Conservation (phyloP, 2,888 invertebrate genomes). For the Lysandra coridon region DNA sequence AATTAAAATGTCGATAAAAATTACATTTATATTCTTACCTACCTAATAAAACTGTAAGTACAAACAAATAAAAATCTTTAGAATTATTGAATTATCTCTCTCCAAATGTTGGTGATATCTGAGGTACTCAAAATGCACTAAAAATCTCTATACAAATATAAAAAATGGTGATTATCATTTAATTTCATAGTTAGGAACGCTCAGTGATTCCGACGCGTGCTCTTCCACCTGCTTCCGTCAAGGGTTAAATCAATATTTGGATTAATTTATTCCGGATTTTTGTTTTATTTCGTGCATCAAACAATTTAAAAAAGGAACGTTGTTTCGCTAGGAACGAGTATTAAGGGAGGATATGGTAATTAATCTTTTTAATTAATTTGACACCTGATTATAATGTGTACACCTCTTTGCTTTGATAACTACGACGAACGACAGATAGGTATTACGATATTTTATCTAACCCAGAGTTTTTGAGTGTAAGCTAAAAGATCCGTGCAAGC, state of each 20-base stretch:
- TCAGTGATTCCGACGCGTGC: constrained; percentile 76
- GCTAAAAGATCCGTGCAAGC: not conserved
- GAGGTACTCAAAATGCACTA: constrained; percentile 61
- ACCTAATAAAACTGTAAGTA: too few relatives aligned
- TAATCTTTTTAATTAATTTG: not conserved
- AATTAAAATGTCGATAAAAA: too few relatives aligned
- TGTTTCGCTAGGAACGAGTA: not conserved
- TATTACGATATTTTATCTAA: too few relatives aligned
- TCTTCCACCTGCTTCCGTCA: constrained; percentile 75
- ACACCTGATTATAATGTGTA: not conserved
- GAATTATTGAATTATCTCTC: too few relatives aligned
- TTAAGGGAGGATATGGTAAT: not conserved
- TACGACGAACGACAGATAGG: too few relatives aligned
- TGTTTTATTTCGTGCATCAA: constrained; percentile 50
- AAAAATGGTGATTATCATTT: constrained; percentile 78
- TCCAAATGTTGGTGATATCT: constrained; percentile 53
- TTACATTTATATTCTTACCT: too few relatives aligned
- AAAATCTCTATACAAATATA: constrained; percentile 71
- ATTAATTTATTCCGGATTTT: constrained; percentile 70
- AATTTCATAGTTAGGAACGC: constrained; percentile 77
- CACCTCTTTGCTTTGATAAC: too few relatives aligned
- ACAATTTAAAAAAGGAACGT: constrained; percentile 33
- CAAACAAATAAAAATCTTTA: too few relatives aligned
- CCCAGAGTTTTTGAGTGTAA: too few relatives aligned
- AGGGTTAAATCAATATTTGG: constrained; percentile 80